These are phyloP conservation scores for Nyctibius grandis DNA, from an alignment of 2,797 vertebrate genomes.

Conservation along the genomic window DNA sequence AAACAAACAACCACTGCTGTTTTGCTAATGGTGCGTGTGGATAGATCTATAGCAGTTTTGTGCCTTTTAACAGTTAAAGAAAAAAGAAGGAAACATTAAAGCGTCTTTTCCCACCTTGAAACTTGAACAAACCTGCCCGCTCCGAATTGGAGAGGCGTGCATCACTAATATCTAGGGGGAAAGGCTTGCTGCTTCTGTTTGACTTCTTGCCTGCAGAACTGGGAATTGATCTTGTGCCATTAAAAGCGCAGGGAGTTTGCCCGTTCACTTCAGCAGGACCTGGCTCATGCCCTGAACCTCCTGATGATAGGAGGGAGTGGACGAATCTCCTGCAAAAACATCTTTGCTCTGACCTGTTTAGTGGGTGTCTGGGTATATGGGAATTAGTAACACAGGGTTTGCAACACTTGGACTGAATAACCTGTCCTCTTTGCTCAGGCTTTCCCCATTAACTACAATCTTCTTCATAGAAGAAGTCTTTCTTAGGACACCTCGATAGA, in stretches of 20 bases:
- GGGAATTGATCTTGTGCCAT: neutral
- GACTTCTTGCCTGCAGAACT: neutral
- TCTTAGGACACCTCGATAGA: neutral
- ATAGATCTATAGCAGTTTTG: neutral
- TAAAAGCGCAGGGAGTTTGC: neutral
- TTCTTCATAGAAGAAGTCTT: neutral
- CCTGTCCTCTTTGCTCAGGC: neutral
- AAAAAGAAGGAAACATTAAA: neutral
- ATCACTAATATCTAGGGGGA: neutral
- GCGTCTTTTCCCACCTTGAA: neutral
- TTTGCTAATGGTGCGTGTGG: neutral
- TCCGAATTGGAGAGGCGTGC: fast-evolving
- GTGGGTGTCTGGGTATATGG: neutral
- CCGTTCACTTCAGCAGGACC: neutral
- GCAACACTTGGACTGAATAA: neutral
- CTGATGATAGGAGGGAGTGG: neutral
- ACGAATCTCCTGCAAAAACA: neutral
- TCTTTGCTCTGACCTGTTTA: neutral
- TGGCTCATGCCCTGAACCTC: neutral
- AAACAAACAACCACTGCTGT: neutral
- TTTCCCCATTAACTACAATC: neutral
- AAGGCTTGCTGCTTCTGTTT: neutral
- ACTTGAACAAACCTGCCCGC: neutral
- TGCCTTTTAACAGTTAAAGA: neutral
- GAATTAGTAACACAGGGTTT: neutral